Base-by-base conservation (phyloP, 35 echinoderm and acorn worm genomes). In the Ptychodera flava region DNA sequence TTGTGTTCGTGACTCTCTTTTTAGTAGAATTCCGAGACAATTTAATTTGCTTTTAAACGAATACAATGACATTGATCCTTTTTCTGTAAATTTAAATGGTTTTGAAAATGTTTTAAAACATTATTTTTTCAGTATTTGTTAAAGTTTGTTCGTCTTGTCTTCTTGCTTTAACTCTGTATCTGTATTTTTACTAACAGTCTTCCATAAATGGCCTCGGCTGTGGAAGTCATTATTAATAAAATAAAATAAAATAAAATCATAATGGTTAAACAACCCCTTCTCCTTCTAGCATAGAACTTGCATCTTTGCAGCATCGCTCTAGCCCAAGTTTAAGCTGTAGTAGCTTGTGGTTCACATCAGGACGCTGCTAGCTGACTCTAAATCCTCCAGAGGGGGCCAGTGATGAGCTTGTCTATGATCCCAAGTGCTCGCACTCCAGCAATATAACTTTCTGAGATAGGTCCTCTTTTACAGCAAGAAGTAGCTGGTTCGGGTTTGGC, bases 341-440 rank as follows among this genome's bases (percentile, higher is more conserved):
- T 36, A 90, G 87, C 1, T 85, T 52, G 32, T 80, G 77, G 88
- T 85, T 94, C 82, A 0, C 12, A 77, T 75, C 30, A 86, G 38
- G 12, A 77, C 85, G 15, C 30, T 64, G n/a, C 38, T 37, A 30
- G 78, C 29, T 77, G 29, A 27, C 31, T n/a, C 78, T 77, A 37
- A 27, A 29, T 36, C 31, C n/a, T 77, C 93, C 86, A 91, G 36
- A 94, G 77, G 83, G 93, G 93, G 2, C 86, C 93, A 0, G 86
- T 91, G 32, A 91, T 83, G 0, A 88, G 33, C 79, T 94, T 94
- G 78, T 91, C 85, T 35, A 91, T 88, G 12, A 94, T 32, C 10
- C 92, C 92, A 0, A 94, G 81, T 1, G 92, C 89, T 35, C 36
- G 64, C 16, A 28, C 33, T 52, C 78, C 85, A 30, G 80, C 80